phyloP scores from a whole-genome alignment of 2,797 vertebrate genomes.

The Parotocinclus haroldoi region DNA sequence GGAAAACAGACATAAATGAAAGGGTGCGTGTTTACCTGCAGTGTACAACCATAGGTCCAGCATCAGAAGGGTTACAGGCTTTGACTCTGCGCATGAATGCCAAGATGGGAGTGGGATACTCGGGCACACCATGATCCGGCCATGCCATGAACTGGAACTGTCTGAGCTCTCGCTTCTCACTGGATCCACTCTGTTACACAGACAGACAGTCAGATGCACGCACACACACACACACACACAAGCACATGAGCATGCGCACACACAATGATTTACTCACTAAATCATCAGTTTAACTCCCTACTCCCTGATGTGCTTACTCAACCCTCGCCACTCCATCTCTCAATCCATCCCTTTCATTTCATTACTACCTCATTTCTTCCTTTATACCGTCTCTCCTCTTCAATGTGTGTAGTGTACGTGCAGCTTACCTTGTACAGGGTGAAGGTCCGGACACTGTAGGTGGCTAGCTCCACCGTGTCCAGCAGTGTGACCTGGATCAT shows the following conservation, averaged over 20 bases:
- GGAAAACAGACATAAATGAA: no score
- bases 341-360: no score
- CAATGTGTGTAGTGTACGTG: not conserved
- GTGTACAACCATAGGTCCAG: conserved; percentile 93
- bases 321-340: no score
- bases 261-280: no score
- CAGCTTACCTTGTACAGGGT: conserved; percentile 85
- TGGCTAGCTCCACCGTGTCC: conserved; percentile 90
- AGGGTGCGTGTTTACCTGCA: conserved; percentile 79
- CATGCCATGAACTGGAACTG: conserved; percentile 98
- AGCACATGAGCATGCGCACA: no score
- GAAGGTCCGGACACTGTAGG: conserved; percentile 88
- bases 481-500: conserved; percentile 90
- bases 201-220: conserved; percentile 2
- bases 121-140: conserved; percentile 94
- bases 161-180: conserved; percentile 89
- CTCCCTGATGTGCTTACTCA: no score
- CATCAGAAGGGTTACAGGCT: conserved; percentile 86
- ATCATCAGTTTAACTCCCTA: no score
- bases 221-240: not conserved
- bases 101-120: conserved; percentile 89
- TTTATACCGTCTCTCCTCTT: no score
- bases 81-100: conserved; percentile 89
- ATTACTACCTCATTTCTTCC: no score
- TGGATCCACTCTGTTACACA: conserved; percentile 82